Evolutionary conservation across 2,113 vertebrate genomes (phyloP), one percentile per base, ranked within the genome.

Genomic region (Poecile atricapillus): DNA sequence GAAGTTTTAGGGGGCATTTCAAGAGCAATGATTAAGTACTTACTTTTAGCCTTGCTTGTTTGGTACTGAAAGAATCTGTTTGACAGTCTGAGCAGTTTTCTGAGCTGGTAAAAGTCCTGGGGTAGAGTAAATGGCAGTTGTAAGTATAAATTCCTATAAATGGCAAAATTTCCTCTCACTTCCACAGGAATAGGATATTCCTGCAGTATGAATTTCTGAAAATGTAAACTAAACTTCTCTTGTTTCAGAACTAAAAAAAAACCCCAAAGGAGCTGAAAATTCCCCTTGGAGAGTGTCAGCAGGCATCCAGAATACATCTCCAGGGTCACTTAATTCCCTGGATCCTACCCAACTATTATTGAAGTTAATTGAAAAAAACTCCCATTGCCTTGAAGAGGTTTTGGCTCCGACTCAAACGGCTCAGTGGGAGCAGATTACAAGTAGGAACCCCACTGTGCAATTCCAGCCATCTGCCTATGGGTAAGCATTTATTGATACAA

Each of bases 281-380:
- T 39, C 7, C 33, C 24, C 19, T 24, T n/a, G 46, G 55, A 64
- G 69, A 78, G 27, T 71, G 41, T 84, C 80, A 87, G 69, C 39
- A 87, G 39, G 75, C 5, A 4, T 69, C 68, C 73, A 74, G 52
- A 92, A 94, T n/a, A 71, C 15, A 44, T 71, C 56, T 90, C 52
- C 47, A 71, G 60, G 89, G 83, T 89, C 89, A 71, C 41, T 87
- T 87, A 87, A 84, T 60, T 89, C 73, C 86, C 69, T 94, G 86
- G 64, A 92, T 94, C 27, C 49, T 81, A 44, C 53, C 49, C 77
- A 97, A 49, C 13, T 56, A 73, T 81, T 82, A 15, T 24, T 73
- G 77, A 89, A 93, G 64, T 71, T 95, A 95, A 94, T 91, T 94
- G 89, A 94, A 96, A 92, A 39, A 90, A 94, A 58, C 23, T 83